Percentiles rank a stretch among this genome's conserved stretches.
These are phyloP conservation scores for Anolis sagrei DNA, from an alignment of 2,113 vertebrate species.

Conservation along the genomic window DNA sequence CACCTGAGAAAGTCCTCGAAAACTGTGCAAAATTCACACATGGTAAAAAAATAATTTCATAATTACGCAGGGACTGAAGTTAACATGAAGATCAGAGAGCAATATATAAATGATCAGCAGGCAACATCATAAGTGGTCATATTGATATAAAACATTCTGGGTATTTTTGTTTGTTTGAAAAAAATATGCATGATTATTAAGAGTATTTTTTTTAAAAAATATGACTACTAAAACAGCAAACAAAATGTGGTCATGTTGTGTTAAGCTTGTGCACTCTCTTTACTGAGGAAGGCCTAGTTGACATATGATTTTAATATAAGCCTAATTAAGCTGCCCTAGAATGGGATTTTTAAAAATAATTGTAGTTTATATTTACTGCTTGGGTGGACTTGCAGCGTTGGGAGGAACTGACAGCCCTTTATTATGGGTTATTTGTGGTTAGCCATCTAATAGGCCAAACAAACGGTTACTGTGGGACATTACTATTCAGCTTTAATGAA, in stretches of 20 bases:
- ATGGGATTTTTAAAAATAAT: background rate
- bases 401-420: conserved; percentile 3
- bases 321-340: conserved; percentile 8
- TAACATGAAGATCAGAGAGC: no score
- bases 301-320: conserved; percentile 30
- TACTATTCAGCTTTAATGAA: conserved; percentile 14
- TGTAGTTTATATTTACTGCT: conserved; percentile 21
- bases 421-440: conserved; percentile 30
- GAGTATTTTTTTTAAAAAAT: conserved; percentile 3
- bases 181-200: conserved; percentile 18
- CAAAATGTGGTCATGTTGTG: background rate
- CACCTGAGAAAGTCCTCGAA: no score
- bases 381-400: background rate
- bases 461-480: fast-evolving
- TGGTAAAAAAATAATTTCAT: no score
- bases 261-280: background rate
- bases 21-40: no score
- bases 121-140: background rate
- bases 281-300: background rate
- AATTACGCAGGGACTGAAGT: no score
- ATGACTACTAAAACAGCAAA: background rate
- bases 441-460: background rate
- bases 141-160: background rate
- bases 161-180: no score
- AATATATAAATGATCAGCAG: no score